Percentiles rank a stretch among this genome's conserved stretches.
These are phyloP conservation scores for Adoxophyes honmai DNA, from an alignment of 1,140 invertebrate genomes.

Conservation along the genomic window DNA sequence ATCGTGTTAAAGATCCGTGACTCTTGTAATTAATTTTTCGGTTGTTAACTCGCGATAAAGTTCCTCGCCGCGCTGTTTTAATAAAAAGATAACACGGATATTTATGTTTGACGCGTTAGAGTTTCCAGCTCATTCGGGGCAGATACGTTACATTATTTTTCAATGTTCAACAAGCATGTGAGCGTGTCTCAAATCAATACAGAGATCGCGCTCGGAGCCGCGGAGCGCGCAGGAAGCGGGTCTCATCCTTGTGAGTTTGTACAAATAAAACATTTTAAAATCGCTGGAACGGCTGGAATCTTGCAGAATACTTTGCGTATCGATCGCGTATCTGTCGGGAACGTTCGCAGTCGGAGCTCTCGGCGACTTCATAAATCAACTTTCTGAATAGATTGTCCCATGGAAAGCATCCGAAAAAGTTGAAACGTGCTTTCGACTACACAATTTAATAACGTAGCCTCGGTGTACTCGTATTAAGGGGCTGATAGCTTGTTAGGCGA, in stretches of 20 bases:
- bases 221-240: neutral
- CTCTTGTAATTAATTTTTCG: slow-evolving; percentile 35
- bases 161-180: neutral
- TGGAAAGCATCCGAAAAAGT: too few relatives aligned
- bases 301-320: slow-evolving; percentile 12
- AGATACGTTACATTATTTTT: neutral
- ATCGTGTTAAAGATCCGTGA: slow-evolving; percentile 25
- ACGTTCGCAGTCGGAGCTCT: neutral
- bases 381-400: too few relatives aligned
- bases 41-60: slow-evolving; percentile 28
- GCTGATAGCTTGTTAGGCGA: neutral
- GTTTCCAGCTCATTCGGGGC: neutral
- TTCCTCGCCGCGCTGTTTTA: slow-evolving; percentile 24
- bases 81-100: slow-evolving; percentile 22
- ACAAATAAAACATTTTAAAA: slow-evolving; percentile 9
- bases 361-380: too few relatives aligned
- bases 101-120: neutral
- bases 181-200: slow-evolving; percentile 7
- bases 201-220: neutral
- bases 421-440: too few relatives aligned
- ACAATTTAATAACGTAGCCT: too few relatives aligned
- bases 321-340: slow-evolving; percentile 1
- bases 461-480: too few relatives aligned
- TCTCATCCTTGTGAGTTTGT: neutral
- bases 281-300: slow-evolving; percentile 3